Conservation (phyloP, 2,888 invertebrate species). For the Tetranychus piercei region DNA sequence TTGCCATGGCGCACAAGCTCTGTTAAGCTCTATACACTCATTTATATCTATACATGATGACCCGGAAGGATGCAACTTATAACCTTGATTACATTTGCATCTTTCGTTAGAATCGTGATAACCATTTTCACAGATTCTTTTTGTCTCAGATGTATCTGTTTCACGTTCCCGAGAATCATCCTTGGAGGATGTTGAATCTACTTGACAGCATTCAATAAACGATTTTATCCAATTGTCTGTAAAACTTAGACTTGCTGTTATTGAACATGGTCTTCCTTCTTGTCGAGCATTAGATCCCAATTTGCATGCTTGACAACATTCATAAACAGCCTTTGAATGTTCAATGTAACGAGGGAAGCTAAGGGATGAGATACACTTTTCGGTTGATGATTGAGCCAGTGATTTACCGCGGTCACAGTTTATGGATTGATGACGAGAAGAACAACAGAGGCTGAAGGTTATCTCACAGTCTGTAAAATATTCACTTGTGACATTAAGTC, state of each 20-base stretch:
- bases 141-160: neutral
- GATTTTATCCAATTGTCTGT: neutral
- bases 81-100: neutral
- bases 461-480: neutral
- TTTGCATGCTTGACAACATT: slow-evolving; percentile 47
- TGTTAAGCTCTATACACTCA: slow-evolving; percentile 20
- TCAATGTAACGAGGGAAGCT: neutral
- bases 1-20: neutral
- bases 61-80: neutral
- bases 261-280: slow-evolving; percentile 38
- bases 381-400: neutral
- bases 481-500: neutral
- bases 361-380: neutral
- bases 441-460: neutral
- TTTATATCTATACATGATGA: slow-evolving; percentile 21
- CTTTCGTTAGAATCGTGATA: neutral
- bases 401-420: slow-evolving; percentile 13
- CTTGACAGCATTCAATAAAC: neutral
- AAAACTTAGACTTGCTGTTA: slow-evolving; percentile 31
- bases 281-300: slow-evolving; percentile 44
- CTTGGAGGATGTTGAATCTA: neutral
- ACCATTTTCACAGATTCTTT: neutral
- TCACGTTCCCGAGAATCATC: neutral
- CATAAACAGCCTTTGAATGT: slow-evolving; percentile 30
- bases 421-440: neutral